These are phyloP conservation scores for Oncorhynchus gorbuscha DNA, from an alignment of 2,113 vertebrate species.

Conservation along the genomic window DNA sequence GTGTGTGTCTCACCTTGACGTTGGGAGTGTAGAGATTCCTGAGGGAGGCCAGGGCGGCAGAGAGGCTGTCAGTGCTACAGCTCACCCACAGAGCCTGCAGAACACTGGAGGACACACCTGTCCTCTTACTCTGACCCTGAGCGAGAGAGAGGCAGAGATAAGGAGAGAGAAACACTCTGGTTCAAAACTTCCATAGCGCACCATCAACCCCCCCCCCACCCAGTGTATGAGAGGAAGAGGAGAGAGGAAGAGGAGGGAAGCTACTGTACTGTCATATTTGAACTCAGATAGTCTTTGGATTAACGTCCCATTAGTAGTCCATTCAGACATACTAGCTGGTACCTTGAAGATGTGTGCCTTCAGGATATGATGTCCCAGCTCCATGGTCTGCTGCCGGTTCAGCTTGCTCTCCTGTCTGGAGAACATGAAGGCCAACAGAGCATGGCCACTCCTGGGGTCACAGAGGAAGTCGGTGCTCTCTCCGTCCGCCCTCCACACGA, in stretches of 20 bases:
- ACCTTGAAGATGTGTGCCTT: slow-evolving; percentile 99
- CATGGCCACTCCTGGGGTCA: slow-evolving; percentile 93
- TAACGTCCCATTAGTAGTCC: background rate
- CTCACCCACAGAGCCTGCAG: slow-evolving; percentile 95
- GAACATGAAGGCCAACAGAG: slow-evolving; percentile 97
- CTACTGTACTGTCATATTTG: too few species aligned
- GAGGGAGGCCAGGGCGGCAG: slow-evolving; percentile 91
- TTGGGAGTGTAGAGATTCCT: slow-evolving; percentile 98
- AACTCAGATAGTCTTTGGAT: too few species aligned
- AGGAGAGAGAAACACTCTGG: background rate
- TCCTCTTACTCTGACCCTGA: slow-evolving; percentile 95
- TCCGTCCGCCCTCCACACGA: slow-evolving; percentile 94
- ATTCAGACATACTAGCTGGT: slow-evolving; percentile 19
- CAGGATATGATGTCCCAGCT: slow-evolving; percentile 97
- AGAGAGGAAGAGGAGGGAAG: background rate
- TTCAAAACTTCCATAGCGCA: background rate
- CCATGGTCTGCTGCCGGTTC: slow-evolving; percentile 97
- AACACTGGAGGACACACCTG: slow-evolving; percentile 92
- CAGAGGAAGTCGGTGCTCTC: slow-evolving; percentile 93
- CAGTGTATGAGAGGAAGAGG: background rate
- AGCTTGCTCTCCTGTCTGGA: slow-evolving; percentile 94
- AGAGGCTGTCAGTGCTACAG: slow-evolving; percentile 91
- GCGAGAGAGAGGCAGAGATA: slow-evolving; percentile 7
- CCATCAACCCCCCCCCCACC: background rate
- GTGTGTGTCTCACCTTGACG: slow-evolving; percentile 83